phyloP scores from a whole-genome alignment of 2,797 vertebrate genomes.

The Xyrichtys novacula region DNA sequence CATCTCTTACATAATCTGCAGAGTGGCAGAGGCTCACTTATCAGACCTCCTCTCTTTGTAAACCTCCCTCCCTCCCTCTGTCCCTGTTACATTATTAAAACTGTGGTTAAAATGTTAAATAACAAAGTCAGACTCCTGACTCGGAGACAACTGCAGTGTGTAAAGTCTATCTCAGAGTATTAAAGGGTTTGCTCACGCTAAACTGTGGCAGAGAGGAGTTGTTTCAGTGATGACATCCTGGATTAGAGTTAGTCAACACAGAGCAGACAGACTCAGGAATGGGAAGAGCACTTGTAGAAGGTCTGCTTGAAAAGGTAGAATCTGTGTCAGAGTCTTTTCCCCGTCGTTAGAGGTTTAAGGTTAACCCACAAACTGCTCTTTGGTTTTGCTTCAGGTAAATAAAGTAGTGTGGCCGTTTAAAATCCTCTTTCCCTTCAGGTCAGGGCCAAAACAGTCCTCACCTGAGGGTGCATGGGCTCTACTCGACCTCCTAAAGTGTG shows the following conservation, averaged over 20 bases:
- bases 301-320: too few species aligned
- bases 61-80: constrained; percentile 5
- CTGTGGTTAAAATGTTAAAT: constrained; percentile 47
- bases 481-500: too few species aligned
- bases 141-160: constrained; percentile 8
- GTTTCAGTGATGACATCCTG: constrained; percentile 1
- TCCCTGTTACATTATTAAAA: constrained; percentile 31
- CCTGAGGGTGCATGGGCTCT: too few species aligned
- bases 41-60: constrained; percentile 15
- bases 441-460: too few species aligned
- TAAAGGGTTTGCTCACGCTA: constrained; percentile 14
- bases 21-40: constrained; percentile 19
- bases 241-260: constrained; percentile 16
- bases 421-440: too few species aligned
- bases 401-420: too few species aligned
- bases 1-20: constrained; percentile 35
- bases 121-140: background rate
- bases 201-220: constrained; percentile 7
- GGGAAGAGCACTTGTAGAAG: background rate
- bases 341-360: too few species aligned
- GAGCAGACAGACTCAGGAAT: background rate
- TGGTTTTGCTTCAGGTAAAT: too few species aligned
- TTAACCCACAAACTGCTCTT: too few species aligned
- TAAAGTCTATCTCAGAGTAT: constrained; percentile 17
- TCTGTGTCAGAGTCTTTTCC: too few species aligned